These are phyloP conservation scores for Pachycephus smyrnensis DNA, from an alignment of 2,888 invertebrate genomes.

Conservation along the genomic window DNA sequence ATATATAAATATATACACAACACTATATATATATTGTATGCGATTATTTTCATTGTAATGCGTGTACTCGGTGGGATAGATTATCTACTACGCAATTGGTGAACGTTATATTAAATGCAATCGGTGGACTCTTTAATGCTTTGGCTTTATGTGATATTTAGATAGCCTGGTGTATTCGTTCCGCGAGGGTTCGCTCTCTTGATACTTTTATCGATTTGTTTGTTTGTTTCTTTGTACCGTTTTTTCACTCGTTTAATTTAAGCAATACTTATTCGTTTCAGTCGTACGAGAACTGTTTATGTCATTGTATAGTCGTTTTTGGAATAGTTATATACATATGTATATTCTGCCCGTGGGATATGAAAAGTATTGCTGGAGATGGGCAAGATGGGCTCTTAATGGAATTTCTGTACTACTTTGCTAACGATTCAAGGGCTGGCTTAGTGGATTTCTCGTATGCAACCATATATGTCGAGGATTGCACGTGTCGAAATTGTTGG, in stretches of 20 bases:
- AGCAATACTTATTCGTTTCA: neutral
- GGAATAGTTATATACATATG: neutral
- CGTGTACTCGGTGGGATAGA: neutral
- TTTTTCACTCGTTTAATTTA: neutral
- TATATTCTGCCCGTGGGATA: neutral
- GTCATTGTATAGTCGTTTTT: neutral
- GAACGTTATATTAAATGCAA: neutral
- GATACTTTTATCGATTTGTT: neutral
- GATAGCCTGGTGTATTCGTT: neutral
- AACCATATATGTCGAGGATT: neutral
- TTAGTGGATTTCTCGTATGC: neutral
- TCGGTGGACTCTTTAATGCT: neutral
- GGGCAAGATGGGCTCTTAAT: neutral
- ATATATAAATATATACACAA: conserved; percentile 21
- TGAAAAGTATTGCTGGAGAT: neutral
- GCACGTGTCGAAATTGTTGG: neutral
- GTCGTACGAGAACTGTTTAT: neutral
- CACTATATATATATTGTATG: neutral
- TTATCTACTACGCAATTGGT: neutral
- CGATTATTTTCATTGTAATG: neutral
- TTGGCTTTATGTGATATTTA: neutral
- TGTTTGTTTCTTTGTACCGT: neutral
- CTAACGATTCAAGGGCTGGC: neutral
- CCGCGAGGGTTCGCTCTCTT: neutral
- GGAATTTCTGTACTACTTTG: neutral